phyloP scores from a whole-genome alignment of 2,113 vertebrate genomes.

The Balaenoptera acutorostrata region DNA sequence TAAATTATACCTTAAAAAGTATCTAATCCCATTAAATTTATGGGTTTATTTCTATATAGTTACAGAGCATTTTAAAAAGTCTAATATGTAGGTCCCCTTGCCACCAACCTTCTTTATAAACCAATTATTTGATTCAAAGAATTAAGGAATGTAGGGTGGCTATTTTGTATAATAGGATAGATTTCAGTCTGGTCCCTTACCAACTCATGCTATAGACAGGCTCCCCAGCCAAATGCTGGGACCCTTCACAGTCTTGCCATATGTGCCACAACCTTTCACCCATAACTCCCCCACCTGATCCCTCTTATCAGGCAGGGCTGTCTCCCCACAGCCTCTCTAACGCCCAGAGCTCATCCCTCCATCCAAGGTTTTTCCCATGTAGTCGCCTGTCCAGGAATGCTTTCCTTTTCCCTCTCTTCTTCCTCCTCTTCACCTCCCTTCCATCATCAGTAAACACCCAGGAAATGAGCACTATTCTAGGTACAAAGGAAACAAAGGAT shows the following conservation, averaged over 20 bases:
- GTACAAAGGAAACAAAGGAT: background rate
- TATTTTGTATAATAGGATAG: background rate
- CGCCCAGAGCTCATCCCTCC: background rate
- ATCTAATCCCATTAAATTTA: background rate
- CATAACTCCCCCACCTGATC: background rate
- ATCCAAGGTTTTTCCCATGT: background rate
- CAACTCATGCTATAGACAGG: too few species aligned
- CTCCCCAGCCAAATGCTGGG: background rate
- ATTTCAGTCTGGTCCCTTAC: background rate
- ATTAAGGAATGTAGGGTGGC: background rate
- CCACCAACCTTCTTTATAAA: background rate
- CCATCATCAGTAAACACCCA: background rate
- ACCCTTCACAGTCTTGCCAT: background rate
- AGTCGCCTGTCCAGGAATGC: background rate
- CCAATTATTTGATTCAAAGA: background rate
- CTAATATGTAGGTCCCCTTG: background rate
- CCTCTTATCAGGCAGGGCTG: background rate
- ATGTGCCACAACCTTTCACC: background rate
- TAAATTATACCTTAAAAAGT: background rate
- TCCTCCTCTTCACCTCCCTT: background rate
- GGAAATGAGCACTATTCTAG: background rate
- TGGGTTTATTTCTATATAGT: background rate
- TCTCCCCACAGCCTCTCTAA: background rate
- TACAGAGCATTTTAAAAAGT: background rate
- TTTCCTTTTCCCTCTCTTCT: background rate